Conservation (phyloP, 2,888 invertebrate genomes). For the Plagiodera versicolora region DNA sequence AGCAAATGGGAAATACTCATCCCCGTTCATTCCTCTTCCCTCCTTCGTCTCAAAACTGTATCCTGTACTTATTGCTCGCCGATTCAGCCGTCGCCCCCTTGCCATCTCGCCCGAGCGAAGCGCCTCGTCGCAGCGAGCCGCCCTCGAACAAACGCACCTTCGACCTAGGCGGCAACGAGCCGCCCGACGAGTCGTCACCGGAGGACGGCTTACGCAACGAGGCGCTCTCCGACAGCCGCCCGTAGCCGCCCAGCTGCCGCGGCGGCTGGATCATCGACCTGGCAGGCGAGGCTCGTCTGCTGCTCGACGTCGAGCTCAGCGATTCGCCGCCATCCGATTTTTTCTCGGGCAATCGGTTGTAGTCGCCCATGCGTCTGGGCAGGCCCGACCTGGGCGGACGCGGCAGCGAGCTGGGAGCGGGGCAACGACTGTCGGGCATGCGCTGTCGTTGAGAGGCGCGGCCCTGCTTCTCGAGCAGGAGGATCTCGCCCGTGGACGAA, state of each 20-base stretch:
- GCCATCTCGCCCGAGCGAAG: slow-evolving; percentile 61
- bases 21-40: neutral
- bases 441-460: slow-evolving; percentile 75
- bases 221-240: slow-evolving; percentile 58
- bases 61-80: slow-evolving; percentile 70
- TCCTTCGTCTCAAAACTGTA: slow-evolving; percentile 64
- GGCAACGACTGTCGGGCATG: slow-evolving; percentile 56
- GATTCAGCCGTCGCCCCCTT: slow-evolving; percentile 55
- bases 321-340: slow-evolving; percentile 53
- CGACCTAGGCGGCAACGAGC: too few relatives aligned
- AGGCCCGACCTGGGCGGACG: slow-evolving; percentile 64
- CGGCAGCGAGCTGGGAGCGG: slow-evolving; percentile 73
- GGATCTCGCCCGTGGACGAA: slow-evolving; percentile 64
- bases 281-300: slow-evolving; percentile 55
- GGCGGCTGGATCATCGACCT: slow-evolving; percentile 61
- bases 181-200: slow-evolving; percentile 59
- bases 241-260: slow-evolving; percentile 62
- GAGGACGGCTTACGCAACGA: slow-evolving; percentile 50
- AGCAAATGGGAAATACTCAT: neutral
- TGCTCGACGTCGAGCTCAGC: slow-evolving; percentile 52
- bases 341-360: slow-evolving; percentile 65
- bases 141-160: slow-evolving; percentile 43
- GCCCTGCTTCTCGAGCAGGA: slow-evolving; percentile 76
- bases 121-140: slow-evolving; percentile 59
- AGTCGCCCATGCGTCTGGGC: slow-evolving; percentile 62